phyloP scores from a whole-genome alignment of 2,797 vertebrate species.

The Enteromius paludinosus region DNA sequence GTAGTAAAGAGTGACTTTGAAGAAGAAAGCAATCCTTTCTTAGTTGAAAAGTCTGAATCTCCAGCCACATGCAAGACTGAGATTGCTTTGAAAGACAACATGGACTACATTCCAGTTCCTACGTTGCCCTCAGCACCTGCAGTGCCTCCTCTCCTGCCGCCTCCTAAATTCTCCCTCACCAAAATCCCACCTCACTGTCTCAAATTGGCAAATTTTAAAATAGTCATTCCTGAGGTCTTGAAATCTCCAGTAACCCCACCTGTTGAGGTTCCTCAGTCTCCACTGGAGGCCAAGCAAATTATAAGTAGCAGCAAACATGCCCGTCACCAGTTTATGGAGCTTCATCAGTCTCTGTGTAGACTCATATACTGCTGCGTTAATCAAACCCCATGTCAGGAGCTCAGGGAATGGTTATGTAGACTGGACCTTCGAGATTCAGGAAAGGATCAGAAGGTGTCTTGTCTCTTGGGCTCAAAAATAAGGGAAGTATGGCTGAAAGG shows the following conservation, averaged over 20 bases:
- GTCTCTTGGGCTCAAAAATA: constrained; percentile 71
- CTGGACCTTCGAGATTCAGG: constrained; percentile 55
- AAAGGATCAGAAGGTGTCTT: constrained; percentile 76
- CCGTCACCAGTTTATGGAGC: constrained; percentile 78
- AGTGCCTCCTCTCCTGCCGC: constrained; percentile 42
- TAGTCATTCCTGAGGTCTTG: constrained; percentile 67
- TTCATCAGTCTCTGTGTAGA: constrained; percentile 84
- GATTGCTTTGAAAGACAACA: constrained; percentile 22
- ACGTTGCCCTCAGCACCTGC: constrained; percentile 41
- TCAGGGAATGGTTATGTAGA: constrained; percentile 81
- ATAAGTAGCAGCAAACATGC: constrained; percentile 36
- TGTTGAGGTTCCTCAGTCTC: not conserved
- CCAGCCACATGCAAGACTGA: constrained; percentile 45
- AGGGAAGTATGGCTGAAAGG: constrained; percentile 84
- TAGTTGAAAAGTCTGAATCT: constrained; percentile 45
- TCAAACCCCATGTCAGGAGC: constrained; percentile 77
- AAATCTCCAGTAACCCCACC: constrained; percentile 16
- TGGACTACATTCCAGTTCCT: constrained; percentile 29
- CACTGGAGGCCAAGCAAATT: constrained; percentile 28
- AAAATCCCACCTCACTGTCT: constrained; percentile 75
- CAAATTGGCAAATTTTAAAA: constrained; percentile 72
- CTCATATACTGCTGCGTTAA: constrained; percentile 78
- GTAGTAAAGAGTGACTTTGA: constrained; percentile 76
- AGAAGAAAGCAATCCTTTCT: constrained; percentile 59
- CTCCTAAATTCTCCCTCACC: constrained; percentile 56